Evolutionary conservation across 1,140 invertebrate genomes (phyloP).

Genomic region (Hyposmocoma kahamanoa): DNA sequence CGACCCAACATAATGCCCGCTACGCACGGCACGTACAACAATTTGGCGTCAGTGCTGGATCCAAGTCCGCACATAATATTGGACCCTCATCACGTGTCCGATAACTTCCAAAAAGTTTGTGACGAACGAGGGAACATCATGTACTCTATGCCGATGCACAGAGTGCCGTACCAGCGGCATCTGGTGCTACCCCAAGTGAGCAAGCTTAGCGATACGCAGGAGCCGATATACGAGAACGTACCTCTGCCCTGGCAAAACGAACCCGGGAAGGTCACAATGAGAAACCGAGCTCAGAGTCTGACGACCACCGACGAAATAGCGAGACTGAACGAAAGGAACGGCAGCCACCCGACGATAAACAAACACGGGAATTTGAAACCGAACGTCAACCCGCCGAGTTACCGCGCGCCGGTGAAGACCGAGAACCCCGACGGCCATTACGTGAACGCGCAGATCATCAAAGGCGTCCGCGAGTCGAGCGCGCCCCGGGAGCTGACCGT

Average conservation of each 20-base stretch:
- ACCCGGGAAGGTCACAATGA: constrained; percentile 41
- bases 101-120: constrained; percentile 76
- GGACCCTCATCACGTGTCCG: constrained; percentile 67
- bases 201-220: constrained; percentile 65
- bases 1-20: constrained; percentile 54
- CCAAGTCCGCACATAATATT: constrained; percentile 63
- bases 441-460: constrained; percentile 65
- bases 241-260: constrained; percentile 77
- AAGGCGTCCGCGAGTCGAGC: constrained; percentile 51
- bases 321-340: constrained; percentile 53
- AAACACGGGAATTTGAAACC: constrained; percentile 34
- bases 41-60: constrained; percentile 70
- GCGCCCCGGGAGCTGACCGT: constrained; percentile 41
- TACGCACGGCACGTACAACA: constrained; percentile 82
- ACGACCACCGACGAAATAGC: constrained; percentile 79
- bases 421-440: constrained; percentile 56
- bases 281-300: constrained; percentile 78
- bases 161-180: constrained; percentile 67
- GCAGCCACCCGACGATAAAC: constrained; percentile 51
- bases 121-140: constrained; percentile 77
- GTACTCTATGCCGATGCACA: constrained; percentile 75
- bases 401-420: constrained; percentile 22
- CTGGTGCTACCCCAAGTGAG: constrained; percentile 66
- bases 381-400: constrained; percentile 23
- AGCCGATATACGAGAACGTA: constrained; percentile 88